These are phyloP conservation scores for Anarrhichthys ocellatus DNA, from an alignment of 2,113 vertebrate species.

Conservation along the genomic window DNA sequence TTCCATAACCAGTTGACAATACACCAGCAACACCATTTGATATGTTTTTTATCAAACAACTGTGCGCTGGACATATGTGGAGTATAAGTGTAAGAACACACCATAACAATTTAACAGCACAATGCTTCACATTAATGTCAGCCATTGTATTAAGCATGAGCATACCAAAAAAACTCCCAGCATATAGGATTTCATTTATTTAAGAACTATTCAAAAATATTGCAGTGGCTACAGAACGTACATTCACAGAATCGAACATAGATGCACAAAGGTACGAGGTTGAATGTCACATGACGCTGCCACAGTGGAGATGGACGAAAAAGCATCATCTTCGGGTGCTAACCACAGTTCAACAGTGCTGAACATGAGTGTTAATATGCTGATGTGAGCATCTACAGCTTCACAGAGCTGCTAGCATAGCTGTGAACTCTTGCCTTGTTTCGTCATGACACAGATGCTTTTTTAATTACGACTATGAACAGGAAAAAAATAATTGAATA, in stretches of 20 bases:
- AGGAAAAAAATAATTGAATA: not conserved
- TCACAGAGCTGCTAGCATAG: not conserved
- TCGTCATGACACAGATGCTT: not conserved
- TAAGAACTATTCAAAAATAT: not conserved
- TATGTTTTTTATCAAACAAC: not conserved
- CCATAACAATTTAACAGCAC: not conserved
- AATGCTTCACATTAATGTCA: not conserved
- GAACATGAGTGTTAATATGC: not conserved
- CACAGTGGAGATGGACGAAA: not conserved
- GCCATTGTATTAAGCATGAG: not conserved
- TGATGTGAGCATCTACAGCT: not conserved
- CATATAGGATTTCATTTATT: not conserved
- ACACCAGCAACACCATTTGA: not conserved
- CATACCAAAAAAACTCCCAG: not conserved
- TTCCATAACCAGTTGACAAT: slow-evolving; percentile 1
- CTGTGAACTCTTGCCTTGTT: not conserved
- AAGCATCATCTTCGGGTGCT: not conserved
- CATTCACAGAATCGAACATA: not conserved
- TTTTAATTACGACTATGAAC: not conserved
- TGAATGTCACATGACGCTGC: not conserved
- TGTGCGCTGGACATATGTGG: not conserved
- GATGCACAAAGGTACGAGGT: not conserved
- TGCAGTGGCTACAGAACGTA: not conserved
- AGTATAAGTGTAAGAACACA: not conserved
- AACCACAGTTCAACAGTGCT: not conserved